Percentiles rank a stretch among this genome's conserved stretches.
Conservation (phyloP, 2,797 vertebrate genomes). For the Aplochiton taeniatus region DNA sequence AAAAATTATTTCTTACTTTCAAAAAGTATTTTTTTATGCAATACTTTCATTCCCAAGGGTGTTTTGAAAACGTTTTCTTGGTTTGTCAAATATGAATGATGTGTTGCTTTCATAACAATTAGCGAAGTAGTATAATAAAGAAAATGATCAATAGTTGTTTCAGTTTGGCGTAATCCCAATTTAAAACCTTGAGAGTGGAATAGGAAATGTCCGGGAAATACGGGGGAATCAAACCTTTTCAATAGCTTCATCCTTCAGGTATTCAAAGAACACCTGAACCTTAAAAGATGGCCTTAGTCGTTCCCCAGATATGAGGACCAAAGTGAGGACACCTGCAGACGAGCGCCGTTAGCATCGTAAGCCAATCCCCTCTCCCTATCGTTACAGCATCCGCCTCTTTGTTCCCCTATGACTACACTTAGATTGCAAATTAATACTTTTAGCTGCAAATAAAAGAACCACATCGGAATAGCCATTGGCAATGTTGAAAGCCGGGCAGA, state of each 20-base stretch:
- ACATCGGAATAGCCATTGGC: conserved; percentile 2
- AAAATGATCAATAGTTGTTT: too few species aligned
- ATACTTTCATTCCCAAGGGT: too few species aligned
- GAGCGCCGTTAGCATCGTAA: not conserved
- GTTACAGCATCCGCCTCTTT: not conserved
- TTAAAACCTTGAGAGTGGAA: too few species aligned
- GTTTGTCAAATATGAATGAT: too few species aligned
- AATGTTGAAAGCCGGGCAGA: not conserved
- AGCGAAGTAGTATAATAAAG: too few species aligned
- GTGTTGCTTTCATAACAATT: too few species aligned
- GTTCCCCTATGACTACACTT: conserved; percentile 11
- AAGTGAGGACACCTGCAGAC: not conserved
- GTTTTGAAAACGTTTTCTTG: too few species aligned
- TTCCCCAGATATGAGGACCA: not conserved
- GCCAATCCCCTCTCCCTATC: not conserved
- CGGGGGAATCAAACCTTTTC: too few species aligned
- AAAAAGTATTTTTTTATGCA: too few species aligned
- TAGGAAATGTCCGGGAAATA: too few species aligned
- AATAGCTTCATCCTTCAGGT: not conserved
- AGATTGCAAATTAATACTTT: conserved; percentile 14
- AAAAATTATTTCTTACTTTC: too few species aligned
- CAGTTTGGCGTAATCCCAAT: too few species aligned
- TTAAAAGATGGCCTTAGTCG: not conserved
- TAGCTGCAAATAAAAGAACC: not conserved
- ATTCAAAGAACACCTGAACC: not conserved